Base-by-base conservation (phyloP, 53 echinoderm and acorn worm species). In the Crossaster papposus region DNA sequence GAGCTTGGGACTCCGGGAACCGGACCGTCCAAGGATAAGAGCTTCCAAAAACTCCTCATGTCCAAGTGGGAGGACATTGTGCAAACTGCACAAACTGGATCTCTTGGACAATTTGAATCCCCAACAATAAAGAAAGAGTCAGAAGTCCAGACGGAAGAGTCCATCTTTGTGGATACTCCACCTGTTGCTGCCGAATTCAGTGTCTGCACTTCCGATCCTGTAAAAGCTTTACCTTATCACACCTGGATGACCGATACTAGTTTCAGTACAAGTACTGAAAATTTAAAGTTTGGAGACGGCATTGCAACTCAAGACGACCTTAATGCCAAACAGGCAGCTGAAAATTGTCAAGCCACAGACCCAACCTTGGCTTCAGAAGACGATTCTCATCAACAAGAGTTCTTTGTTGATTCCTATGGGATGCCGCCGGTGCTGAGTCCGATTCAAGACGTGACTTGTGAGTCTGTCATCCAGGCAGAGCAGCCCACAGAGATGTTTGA, bases 61-160 rank as follows among this genome's bases (percentile, higher is more conserved):
- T 87, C 87, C 54, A 87, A 33, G 31, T 87, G 87, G 87, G 87
- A 87, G 38, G 28, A 77, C 62, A 87, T 87, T 23, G 87, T 87
- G 0, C 87, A 87, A 32, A 87, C 34, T 35, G 76, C 87, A 65
- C 87, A 87, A 52, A 77, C 36, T 36, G 87, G 87, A 34, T 55
- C 87, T 3, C 54, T 87, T 22, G 62, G 26, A 20, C 62, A 87
- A 44, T 54, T 14, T 1, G 87, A 37, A 1, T 22, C 74, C 10
- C 23, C 23, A 11, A 26, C 24, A 5, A 17, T 53, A 12, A 74
- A 87, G 24, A 65, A 15, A 34, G 75, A 74, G 36, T 28, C 28
- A 2, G 14, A 53, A 34, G 28, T 58, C 5, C 54, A 85, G 22
- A 35, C 20, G 0, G 71, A 30, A 53, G 50, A 28, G 10, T 30